A percentile compares a stretch with the other conserved stretches of the same genome.
phyloP scores from a whole-genome alignment of 1,140 invertebrate species.

The Alviniconcha marisindica region DNA sequence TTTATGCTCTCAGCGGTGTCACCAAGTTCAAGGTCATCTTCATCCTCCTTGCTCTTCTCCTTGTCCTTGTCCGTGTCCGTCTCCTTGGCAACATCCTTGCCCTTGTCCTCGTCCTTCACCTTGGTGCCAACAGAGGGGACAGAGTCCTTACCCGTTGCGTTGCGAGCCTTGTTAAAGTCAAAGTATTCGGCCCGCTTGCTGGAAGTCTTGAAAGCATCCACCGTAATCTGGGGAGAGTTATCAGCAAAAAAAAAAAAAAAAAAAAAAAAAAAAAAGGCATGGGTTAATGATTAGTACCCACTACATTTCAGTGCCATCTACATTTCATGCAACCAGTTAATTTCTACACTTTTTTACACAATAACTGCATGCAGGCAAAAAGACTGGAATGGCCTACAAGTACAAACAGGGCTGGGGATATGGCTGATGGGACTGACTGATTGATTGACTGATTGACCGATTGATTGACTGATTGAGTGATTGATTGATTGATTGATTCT shows the following conservation, averaged over 20 bases:
- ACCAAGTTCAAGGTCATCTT: constrained; percentile 54
- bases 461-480: too few species aligned
- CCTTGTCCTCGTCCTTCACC: neutral
- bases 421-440: too few species aligned
- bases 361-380: too few species aligned
- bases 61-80: constrained; percentile 27
- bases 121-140: constrained; percentile 12
- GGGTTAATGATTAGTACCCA: too few species aligned
- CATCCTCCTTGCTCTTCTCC: constrained; percentile 37
- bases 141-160: constrained; percentile 25
- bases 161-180: constrained; percentile 50
- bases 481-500: too few species aligned
- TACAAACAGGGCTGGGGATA: too few species aligned
- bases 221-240: neutral
- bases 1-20: constrained; percentile 53
- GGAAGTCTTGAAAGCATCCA: constrained; percentile 24
- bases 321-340: neutral
- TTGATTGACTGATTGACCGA: too few species aligned
- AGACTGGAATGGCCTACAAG: too few species aligned
- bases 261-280: neutral
- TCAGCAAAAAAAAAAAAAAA: neutral
- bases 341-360: neutral
- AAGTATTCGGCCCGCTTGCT: constrained; percentile 45
- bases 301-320: too few species aligned
- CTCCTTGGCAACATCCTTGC: constrained; percentile 43